Base-by-base conservation (phyloP, 2,888 invertebrate species). In the Drosophila greeni region DNA sequence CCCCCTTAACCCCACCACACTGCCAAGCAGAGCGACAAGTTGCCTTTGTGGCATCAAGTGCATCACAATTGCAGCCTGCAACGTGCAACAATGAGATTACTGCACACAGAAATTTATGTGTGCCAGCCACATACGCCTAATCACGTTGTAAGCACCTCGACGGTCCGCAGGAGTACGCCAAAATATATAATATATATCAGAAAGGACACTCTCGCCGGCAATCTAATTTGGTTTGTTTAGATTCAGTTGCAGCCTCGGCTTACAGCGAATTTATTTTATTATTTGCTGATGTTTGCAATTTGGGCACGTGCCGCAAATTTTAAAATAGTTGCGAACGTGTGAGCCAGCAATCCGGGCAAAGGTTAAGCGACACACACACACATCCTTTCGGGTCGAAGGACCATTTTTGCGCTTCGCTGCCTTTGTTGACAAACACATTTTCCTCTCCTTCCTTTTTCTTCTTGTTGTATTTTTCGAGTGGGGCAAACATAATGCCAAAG, bases 241-340 rank as follows among this genome's bases (percentile, higher is more conserved):
- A 59, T 69, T 45, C 24, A 18, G 40, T 20, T 40, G 60, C 39
- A 47, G 70, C 42, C 66, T 69, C 52, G 42, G 72, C 78, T 76
- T 69, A 81, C 73, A 80, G 73, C 68, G 83, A 84, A 85, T 84
- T 85, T 85, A 85, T 85, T 85, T 86, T 84, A 85, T 85, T 86
- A 82, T 86, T 84, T 86, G 85, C 82, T 85, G 76, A 85, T 86
- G 84, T 84, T 85, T 86, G 76, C 86, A 76, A 86, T 84, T 84
- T 84, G 73, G 72, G 85, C 85, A 84, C 86, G 84, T 86, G 84
- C 82, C 69, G 59, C 72, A 84, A 86, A 84, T 84, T 85, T 78
- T 74, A 73, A 82, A 82, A 80, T 72, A 76, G 80, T 81, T 70
- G 73, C 66, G 73, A 65, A 78, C 77, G 82, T 83, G 83, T 81